phyloP scores from a whole-genome alignment of 2,797 vertebrate genomes.

The Loris lydekkerianus region DNA sequence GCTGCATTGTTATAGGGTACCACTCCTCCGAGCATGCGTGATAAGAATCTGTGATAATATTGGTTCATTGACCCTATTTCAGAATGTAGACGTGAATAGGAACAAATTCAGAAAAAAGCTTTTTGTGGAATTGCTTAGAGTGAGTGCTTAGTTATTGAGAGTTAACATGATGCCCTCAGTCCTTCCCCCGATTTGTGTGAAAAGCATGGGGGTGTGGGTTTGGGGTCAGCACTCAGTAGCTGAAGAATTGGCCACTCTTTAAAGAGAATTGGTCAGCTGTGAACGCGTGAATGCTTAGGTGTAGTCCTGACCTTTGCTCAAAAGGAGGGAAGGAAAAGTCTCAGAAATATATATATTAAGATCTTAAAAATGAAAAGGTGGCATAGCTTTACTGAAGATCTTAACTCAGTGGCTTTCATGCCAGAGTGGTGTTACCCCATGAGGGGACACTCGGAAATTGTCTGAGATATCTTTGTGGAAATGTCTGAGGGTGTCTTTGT shows the following conservation, averaged over 20 bases:
- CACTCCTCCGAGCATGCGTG: conserved; percentile 7
- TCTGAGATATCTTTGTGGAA: no score
- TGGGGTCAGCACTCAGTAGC: neutral
- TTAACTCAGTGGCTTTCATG: neutral
- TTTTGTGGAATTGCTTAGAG: neutral
- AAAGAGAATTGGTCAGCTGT: neutral
- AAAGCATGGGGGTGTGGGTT: neutral
- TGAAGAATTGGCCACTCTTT: neutral
- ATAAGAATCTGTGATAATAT: conserved; percentile 31
- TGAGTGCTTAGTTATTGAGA: neutral
- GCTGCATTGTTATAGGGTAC: neutral
- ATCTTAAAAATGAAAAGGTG: neutral
- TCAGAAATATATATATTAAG: neutral
- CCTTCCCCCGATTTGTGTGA: neutral
- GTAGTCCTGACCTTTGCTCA: neutral
- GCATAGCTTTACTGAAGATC: neutral
- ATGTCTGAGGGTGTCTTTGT: neutral
- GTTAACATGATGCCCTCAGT: neutral
- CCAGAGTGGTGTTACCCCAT: neutral
- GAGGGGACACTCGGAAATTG: neutral
- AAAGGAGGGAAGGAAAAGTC: neutral
- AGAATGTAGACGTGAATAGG: conserved; percentile 18
- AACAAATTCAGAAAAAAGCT: neutral
- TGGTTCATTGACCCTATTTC: neutral
- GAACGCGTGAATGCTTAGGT: neutral